Evolutionary conservation across 2,888 invertebrate genomes (phyloP).

Genomic region (Zaprionus lineosus): DNA sequence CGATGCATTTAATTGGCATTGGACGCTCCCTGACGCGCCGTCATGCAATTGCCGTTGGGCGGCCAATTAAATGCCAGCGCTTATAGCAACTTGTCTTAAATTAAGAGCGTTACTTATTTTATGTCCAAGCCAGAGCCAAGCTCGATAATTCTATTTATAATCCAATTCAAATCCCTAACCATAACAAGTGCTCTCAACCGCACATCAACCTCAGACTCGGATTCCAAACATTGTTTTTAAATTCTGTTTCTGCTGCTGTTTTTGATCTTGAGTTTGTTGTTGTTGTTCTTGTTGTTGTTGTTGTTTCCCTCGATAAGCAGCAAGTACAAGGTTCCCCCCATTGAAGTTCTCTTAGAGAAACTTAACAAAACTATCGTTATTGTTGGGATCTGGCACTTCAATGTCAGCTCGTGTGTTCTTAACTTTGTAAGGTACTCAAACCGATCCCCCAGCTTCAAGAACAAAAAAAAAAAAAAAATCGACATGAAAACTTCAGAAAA

Average conservation of each 20-base stretch:
- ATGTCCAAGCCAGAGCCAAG: conserved; percentile 13
- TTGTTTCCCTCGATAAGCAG: conserved; percentile 36
- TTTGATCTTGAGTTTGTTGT: no score
- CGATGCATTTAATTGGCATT: conserved; percentile 69
- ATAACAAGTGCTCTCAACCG: conserved; percentile 48
- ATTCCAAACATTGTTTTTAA: conserved; percentile 10
- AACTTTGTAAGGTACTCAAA: conserved; percentile 31
- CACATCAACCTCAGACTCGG: conserved; percentile 45
- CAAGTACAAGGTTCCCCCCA: conserved; percentile 49
- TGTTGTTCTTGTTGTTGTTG: conserved; percentile 1
- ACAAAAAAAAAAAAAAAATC: no score
- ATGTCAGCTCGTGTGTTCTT: conserved; percentile 52
- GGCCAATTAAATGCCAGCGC: conserved; percentile 64
- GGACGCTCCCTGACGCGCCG: conserved; percentile 56
- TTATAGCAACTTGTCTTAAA: conserved; percentile 62
- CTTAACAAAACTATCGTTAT: conserved; percentile 52
- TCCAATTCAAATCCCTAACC: conserved; percentile 15
- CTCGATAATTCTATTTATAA: conserved; percentile 46
- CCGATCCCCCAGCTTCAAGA: no score
- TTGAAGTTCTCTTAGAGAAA: conserved; percentile 33
- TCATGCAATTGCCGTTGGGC: conserved; percentile 66
- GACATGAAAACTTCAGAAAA: neutral
- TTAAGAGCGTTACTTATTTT: conserved; percentile 50
- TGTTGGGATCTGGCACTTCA: conserved; percentile 41
- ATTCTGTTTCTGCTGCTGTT: conserved; percentile 1